Evolutionary conservation across 2,797 vertebrate species (phyloP).

Genomic region (Heterohyrax brucei): DNA sequence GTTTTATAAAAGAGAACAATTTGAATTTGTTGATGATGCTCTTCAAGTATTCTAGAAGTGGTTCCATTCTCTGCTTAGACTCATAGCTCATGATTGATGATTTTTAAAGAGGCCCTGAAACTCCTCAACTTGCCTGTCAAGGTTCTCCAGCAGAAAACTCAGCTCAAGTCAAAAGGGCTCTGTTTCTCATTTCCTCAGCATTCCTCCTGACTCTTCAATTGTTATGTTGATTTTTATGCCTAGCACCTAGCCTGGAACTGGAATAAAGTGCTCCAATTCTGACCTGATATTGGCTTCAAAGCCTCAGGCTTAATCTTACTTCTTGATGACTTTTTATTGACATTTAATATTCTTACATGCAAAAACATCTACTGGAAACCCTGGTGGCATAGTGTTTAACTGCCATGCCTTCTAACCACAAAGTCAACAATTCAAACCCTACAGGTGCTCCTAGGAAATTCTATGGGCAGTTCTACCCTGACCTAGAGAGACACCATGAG

Average conservation of each 20-base stretch:
- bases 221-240: background rate
- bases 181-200: background rate
- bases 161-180: background rate
- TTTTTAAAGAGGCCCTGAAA: constrained; percentile 26
- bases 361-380: too few species aligned
- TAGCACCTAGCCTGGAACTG: background rate
- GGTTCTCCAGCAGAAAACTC: background rate
- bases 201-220: background rate
- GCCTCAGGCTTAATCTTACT: background rate
- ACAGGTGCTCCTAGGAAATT: too few species aligned
- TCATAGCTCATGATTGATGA: background rate
- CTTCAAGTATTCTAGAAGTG: background rate
- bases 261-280: background rate
- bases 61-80: background rate
- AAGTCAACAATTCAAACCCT: too few species aligned
- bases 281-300: background rate
- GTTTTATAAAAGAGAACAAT: background rate
- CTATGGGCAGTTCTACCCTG: too few species aligned
- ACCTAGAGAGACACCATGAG: too few species aligned
- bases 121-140: background rate
- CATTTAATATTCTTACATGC: background rate
- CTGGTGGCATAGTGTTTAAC: too few species aligned
- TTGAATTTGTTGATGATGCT: constrained; percentile 15
- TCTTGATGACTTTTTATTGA: background rate
- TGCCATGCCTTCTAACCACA: too few species aligned